phyloP scores from a whole-genome alignment of 2,113 vertebrate genomes.

The Callionymus lyra region DNA sequence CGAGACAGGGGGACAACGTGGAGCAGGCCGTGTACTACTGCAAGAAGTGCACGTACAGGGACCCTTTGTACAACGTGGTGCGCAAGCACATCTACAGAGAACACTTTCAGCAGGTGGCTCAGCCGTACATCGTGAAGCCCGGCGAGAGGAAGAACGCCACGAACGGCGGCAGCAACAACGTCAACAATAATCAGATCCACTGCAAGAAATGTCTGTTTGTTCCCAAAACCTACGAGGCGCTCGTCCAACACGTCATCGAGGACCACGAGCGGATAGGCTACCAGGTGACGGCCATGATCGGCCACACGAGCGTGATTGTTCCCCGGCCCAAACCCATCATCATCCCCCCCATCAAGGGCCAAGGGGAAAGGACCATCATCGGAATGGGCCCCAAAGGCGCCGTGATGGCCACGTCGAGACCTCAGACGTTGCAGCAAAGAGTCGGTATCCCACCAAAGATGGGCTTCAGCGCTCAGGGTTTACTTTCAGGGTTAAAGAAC shows the following conservation, averaged over 20 bases:
- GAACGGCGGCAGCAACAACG: slow-evolving; percentile 53
- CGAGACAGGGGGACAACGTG: slow-evolving; percentile 83
- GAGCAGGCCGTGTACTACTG: slow-evolving; percentile 99
- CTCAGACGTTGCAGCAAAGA: slow-evolving; percentile 81
- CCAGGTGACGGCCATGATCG: slow-evolving; percentile 98
- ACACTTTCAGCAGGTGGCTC: slow-evolving; percentile 97
- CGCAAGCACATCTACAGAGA: slow-evolving; percentile 99
- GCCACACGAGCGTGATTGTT: slow-evolving; percentile 94
- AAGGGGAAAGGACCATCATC: slow-evolving; percentile 80
- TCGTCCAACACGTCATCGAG: slow-evolving; percentile 96
- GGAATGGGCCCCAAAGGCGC: slow-evolving; percentile 83
- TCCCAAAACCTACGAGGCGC: slow-evolving; percentile 91
- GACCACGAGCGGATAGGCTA: slow-evolving; percentile 95
- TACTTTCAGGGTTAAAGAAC: slow-evolving; percentile 81
- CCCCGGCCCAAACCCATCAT: slow-evolving; percentile 86
- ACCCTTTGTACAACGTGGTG: slow-evolving; percentile 96
- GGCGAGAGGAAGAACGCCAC: slow-evolving; percentile 72
- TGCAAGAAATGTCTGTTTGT: slow-evolving; percentile 98
- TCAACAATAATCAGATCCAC: slow-evolving; percentile 72
- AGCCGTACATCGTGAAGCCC: slow-evolving; percentile 88
- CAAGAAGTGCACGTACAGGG: slow-evolving; percentile 99
- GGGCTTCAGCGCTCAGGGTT: slow-evolving; percentile 75
- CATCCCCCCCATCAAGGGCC: slow-evolving; percentile 83
- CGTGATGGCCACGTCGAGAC: slow-evolving; percentile 69
- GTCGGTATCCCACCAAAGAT: slow-evolving; percentile 72